Evolutionary conservation across 2,113 vertebrate species (phyloP), one percentile per base, ranked within the genome.

Genomic region (Anguilla rostrata): DNA sequence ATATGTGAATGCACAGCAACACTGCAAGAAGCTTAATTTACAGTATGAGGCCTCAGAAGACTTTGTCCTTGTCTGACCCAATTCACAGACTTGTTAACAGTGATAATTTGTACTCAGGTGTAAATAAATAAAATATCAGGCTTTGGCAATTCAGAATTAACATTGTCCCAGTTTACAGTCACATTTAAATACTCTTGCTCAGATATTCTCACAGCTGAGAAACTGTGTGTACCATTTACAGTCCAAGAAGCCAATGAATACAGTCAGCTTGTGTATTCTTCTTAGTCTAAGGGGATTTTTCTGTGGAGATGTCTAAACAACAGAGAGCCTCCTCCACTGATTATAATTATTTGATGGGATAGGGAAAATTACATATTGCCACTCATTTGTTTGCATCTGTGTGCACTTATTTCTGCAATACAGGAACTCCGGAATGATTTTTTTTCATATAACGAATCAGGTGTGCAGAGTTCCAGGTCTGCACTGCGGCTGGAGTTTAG

Each of bases 171-270:
- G 56, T 60, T 34, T 60, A 60, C 11, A 60, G 56, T 60, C 18
- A 60, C 56, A 60, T 20, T 60, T 15, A 60, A 60, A 60, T 60
- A 60, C 0, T 16, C 0, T 16, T 16, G 56, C 56, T 60, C 18
- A 26, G 22, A 26, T 26, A 66, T 0, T 4, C 22, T 63, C 20
- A 5, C 22, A 9, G 60, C 22, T 22, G 16, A 26, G 60, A 63
- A 63, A 63, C 84, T 86, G n/a, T 26, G n/a, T 71, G 84, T 88
- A 85, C 84, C 89, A 88, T 90, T 91, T 89, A 87, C 83, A 43
- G 34, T 86, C 84, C 49, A 40, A 83, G 57, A 57, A 85, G 82
- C 86, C 46, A 41, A 12, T 41, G 49, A 87, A 63, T 4, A 26
- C 43, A 83, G 39, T 49, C 22, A 86, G 88, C 84, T 84, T 88